Evolutionary conservation across 1,140 invertebrate genomes (phyloP), one percentile per base, ranked within the genome.

Genomic region (Magallana angulata): DNA sequence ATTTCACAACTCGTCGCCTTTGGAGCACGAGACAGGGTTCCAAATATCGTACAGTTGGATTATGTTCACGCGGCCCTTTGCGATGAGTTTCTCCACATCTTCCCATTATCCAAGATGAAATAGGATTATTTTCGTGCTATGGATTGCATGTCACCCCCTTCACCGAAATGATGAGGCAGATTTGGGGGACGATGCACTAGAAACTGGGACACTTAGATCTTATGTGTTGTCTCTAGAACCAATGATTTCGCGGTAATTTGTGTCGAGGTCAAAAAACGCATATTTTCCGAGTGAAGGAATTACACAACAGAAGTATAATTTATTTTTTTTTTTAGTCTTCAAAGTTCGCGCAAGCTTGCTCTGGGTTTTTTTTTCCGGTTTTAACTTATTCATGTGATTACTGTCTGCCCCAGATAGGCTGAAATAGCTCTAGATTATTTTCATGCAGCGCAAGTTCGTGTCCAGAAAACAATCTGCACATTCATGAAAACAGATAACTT

Each of bases 1-100:
- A 76, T 76, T 76, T 76, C 68, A 76, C 68, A 76, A 76, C 68
- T 76, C 68, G 24, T 76, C 68, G 68, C 68, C 68, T 76, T 11
- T 11, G 68, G 68, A 76, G 18, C 68, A 76, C 14, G 24, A 76
- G 68, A 76, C 36, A 30, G 68, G 68, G 68, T 18, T 76, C 24
- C 36, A 76, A 76, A 24, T 24, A 24, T 24, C 68, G 68, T 76
- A 76, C 24, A 76, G 9, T 30, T 11, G 30, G 68, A 76, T 76
- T 76, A 76, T 76, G 12, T 76, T 76, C 68, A 18, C 68, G 68
- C 68, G 36, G 68, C 12, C 24, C 24, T 30, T 76, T 30, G 68
- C 36, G 68, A 76, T 76, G 68, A 76, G 11, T 9, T 30, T 76
- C 68, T 12, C 68, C 68, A 30, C 8, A 30, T 18, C 12, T 11